These are phyloP conservation scores for Bradysia coprophila DNA, from an alignment of 1,140 invertebrate species.

Conservation along the genomic window DNA sequence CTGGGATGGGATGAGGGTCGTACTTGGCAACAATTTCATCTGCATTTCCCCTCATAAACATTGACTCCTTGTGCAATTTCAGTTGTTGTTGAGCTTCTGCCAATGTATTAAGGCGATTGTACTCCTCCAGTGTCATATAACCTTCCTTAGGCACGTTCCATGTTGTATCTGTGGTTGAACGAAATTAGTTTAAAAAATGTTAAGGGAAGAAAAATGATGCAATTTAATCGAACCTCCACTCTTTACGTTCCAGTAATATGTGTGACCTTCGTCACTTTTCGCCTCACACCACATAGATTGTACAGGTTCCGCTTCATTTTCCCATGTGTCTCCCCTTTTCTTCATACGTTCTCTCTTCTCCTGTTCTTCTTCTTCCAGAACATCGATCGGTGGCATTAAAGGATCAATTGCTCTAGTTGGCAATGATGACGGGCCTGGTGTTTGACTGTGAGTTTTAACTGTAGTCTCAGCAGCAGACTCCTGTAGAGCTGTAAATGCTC, in stretches of 20 bases:
- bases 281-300: constrained; percentile 47
- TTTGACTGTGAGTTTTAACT: not conserved
- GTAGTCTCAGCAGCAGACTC: not conserved
- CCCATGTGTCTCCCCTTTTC: constrained; percentile 21
- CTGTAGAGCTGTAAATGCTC: constrained; percentile 11
- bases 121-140: constrained; percentile 38
- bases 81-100: constrained; percentile 28
- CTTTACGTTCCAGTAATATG: constrained; percentile 63
- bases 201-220: constrained; percentile 3
- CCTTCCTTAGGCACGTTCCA: constrained; percentile 46
- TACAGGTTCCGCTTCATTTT: constrained; percentile 15
- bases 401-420: constrained; percentile 12
- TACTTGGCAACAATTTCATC: constrained; percentile 21
- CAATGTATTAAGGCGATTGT: constrained; percentile 32
- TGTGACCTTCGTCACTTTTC: constrained; percentile 42
- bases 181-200: constrained; percentile 1
- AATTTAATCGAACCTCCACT: constrained; percentile 33
- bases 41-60: constrained; percentile 14
- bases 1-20: too few species aligned
- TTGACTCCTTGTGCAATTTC: constrained; percentile 16
- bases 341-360: constrained; percentile 17
- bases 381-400: constrained; percentile 12
- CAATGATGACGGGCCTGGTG: constrained; percentile 5
- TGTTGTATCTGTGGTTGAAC: constrained; percentile 30
- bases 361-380: constrained; percentile 21